Conservation (phyloP, 1,140 invertebrate genomes). For the Philaenus spumarius region DNA sequence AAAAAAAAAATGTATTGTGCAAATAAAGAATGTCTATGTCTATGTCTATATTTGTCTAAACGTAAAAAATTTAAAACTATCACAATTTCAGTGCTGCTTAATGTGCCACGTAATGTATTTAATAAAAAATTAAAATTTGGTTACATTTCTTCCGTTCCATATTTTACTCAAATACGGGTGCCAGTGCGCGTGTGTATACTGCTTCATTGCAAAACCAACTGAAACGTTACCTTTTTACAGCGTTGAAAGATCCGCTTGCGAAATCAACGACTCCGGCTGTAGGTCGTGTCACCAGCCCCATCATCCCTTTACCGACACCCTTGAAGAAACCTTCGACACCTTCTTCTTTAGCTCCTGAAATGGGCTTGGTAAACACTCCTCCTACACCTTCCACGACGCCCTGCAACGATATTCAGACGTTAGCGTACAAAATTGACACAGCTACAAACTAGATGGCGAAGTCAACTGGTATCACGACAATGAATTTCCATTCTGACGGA, state of each 20-base stretch:
- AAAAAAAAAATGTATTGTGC: no score
- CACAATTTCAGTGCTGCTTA: no score
- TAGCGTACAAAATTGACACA: no score
- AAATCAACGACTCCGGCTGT: conserved; percentile 96
- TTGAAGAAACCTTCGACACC: conserved; percentile 96
- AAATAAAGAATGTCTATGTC: no score
- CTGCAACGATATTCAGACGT: conserved; percentile 60
- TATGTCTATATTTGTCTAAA: no score
- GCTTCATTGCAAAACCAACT: conserved; percentile 22
- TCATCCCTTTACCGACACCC: conserved; percentile 90
- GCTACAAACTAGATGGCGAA: no score
- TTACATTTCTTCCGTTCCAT: not conserved
- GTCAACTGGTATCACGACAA: no score
- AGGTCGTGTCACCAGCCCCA: conserved; percentile 90
- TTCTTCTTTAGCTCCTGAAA: conserved; percentile 89
- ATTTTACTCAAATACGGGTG: not conserved
- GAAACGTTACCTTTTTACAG: conserved; percentile 77
- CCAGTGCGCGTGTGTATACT: conserved; percentile 5
- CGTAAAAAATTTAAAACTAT: no score
- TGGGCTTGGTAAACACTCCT: conserved; percentile 91
- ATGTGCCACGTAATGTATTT: not conserved
- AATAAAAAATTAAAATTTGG: not conserved
- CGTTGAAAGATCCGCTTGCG: conserved; percentile 90
- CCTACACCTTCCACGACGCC: conserved; percentile 91
- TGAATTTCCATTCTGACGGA: no score